phyloP scores from a whole-genome alignment of 2,797 vertebrate genomes.

The Yasuhikotakia modesta region DNA sequence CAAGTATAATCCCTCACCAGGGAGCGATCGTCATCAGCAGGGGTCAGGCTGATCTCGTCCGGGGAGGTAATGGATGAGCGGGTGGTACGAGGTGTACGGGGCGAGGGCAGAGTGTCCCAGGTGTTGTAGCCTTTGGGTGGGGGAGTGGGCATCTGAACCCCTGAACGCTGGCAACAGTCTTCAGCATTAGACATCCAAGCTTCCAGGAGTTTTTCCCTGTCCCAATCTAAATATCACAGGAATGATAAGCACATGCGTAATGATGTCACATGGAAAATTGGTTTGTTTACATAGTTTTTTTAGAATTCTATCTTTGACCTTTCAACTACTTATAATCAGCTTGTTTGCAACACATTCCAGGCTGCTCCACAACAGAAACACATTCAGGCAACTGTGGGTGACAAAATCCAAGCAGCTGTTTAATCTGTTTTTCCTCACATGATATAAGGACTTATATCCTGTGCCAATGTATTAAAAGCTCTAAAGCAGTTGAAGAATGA shows the following conservation, averaged over 20 bases:
- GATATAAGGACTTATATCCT: constrained; percentile 44
- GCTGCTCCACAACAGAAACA: background rate
- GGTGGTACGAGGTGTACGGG: constrained; percentile 90
- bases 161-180: constrained; percentile 95
- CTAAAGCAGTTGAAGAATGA: background rate
- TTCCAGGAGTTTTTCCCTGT: constrained; percentile 96
- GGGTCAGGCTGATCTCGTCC: constrained; percentile 91
- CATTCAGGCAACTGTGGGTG: background rate
- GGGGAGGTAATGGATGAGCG: constrained; percentile 92
- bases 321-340: background rate
- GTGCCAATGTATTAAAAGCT: constrained; percentile 40
- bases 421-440: background rate
- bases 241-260: constrained; percentile 25
- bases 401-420: constrained; percentile 16
- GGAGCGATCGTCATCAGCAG: constrained; percentile 84
- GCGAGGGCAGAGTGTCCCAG: constrained; percentile 96
- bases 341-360: background rate
- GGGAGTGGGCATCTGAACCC: constrained; percentile 96
- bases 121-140: constrained; percentile 94
- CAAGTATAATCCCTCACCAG: constrained; percentile 76
- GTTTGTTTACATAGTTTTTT: background rate
- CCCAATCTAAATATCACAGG: constrained; percentile 84
- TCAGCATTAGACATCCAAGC: constrained; percentile 97
- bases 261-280: background rate
- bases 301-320: background rate